Percentiles rank a stretch among this genome's conserved stretches.
These are phyloP conservation scores for Pogonognathellus flavescens DNA, from an alignment of 1,140 invertebrate species.

Conservation along the genomic window DNA sequence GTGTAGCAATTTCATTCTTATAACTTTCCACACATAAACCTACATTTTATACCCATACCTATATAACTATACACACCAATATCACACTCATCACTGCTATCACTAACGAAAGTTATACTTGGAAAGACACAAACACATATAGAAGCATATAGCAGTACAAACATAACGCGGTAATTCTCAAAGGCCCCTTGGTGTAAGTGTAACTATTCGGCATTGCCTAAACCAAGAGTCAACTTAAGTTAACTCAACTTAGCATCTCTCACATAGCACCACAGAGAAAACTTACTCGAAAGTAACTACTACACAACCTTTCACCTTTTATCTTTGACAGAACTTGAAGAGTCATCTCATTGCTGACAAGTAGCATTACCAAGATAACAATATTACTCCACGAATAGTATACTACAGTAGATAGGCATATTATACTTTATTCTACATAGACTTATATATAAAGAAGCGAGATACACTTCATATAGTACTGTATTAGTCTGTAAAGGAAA, in stretches of 20 bases:
- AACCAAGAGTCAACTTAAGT: background rate
- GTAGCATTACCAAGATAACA: background rate
- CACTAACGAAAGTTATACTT: too few relatives aligned
- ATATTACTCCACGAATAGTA: too few relatives aligned
- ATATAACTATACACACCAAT: background rate
- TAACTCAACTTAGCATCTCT: background rate
- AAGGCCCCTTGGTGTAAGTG: background rate
- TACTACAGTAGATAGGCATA: too few relatives aligned
- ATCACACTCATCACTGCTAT: background rate
- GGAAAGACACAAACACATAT: background rate
- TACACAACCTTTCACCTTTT: conserved; percentile 10
- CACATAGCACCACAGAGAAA: too few relatives aligned
- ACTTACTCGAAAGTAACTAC: background rate
- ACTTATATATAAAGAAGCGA: background rate
- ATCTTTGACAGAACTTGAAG: background rate
- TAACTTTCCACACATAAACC: conserved; percentile 14
- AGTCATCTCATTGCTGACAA: conserved; percentile 10
- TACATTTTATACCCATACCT: background rate
- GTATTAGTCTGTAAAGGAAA: background rate
- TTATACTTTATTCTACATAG: background rate
- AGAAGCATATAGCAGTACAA: background rate
- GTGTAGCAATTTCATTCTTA: background rate
- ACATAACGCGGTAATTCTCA: background rate
- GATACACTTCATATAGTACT: background rate
- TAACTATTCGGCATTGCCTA: background rate